Conservation (phyloP, 2,113 vertebrate genomes). For the Psammodynastes pulverulentus region DNA sequence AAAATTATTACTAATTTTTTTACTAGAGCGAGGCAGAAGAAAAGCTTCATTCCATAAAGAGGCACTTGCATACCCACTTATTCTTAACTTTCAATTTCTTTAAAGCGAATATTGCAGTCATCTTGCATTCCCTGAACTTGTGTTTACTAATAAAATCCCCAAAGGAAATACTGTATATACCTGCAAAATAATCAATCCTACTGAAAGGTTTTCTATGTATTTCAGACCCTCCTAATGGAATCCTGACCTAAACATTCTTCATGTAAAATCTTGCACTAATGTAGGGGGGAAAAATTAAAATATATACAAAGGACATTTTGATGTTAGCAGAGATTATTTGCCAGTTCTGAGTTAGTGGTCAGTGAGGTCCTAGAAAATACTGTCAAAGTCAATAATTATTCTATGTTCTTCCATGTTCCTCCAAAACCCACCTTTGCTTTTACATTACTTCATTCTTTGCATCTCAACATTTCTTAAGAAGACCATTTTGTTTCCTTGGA, state of each 20-base stretch:
- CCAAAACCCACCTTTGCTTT: not conserved
- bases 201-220: not conserved
- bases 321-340: not conserved
- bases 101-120: not conserved
- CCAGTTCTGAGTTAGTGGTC: not conserved
- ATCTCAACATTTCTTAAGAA: not conserved
- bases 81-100: not conserved
- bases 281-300: not conserved
- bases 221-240: not conserved
- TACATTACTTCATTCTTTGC: not conserved
- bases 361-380: not conserved
- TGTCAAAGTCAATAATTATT: not conserved
- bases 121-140: not conserved
- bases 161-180: not conserved
- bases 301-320: not conserved
- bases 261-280: not conserved
- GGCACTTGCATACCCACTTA: not conserved
- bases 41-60: not conserved
- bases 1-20: not conserved
- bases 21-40: not conserved
- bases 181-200: not conserved
- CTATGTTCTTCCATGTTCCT: not conserved
- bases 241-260: not conserved
- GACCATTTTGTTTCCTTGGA: not conserved
- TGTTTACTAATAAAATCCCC: not conserved